phyloP scores from a whole-genome alignment of 2,888 invertebrate genomes.

The Entomobrya proxima region DNA sequence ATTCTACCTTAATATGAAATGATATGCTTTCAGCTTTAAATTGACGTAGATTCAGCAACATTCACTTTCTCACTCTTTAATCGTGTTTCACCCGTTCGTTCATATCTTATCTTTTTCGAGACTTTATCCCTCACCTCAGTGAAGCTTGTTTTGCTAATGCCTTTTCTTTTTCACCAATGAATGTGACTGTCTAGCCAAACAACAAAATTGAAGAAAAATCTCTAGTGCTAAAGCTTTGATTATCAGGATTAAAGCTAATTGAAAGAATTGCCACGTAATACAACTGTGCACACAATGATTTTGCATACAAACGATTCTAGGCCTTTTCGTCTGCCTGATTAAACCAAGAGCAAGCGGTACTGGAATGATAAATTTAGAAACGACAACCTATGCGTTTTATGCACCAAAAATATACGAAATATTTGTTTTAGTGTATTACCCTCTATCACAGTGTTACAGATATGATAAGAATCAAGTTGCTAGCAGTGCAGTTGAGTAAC shows the following conservation, averaged over 20 bases:
- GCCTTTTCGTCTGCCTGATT: not conserved
- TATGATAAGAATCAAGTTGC: constrained; percentile 45
- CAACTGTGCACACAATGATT: not conserved
- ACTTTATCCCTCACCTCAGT: constrained; percentile 18
- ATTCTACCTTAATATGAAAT: constrained; percentile 18
- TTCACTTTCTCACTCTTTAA: constrained; percentile 53
- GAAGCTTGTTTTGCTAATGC: not conserved
- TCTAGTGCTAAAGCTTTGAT: constrained; percentile 41
- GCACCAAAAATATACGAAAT: constrained; percentile 47
- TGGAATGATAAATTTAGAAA: constrained; percentile 53
- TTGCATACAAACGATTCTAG: not conserved
- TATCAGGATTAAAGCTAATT: constrained; percentile 44
- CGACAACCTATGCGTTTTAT: not conserved
- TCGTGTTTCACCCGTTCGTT: constrained; percentile 30
- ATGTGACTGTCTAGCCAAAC: not conserved
- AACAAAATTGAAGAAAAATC: not conserved
- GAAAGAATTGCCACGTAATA: not conserved
- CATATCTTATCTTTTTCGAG: constrained; percentile 45
- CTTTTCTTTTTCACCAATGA: constrained; percentile 40
- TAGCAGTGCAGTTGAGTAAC: constrained; percentile 38
- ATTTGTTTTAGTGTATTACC: constrained; percentile 8
- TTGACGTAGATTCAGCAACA: too few relatives aligned
- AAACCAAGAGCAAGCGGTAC: constrained; percentile 30
- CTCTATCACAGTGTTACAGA: constrained; percentile 61
- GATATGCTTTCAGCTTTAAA: too few relatives aligned